These are phyloP conservation scores for Sphaerophoria taeniata DNA, from an alignment of 2,888 invertebrate species.

Conservation along the genomic window DNA sequence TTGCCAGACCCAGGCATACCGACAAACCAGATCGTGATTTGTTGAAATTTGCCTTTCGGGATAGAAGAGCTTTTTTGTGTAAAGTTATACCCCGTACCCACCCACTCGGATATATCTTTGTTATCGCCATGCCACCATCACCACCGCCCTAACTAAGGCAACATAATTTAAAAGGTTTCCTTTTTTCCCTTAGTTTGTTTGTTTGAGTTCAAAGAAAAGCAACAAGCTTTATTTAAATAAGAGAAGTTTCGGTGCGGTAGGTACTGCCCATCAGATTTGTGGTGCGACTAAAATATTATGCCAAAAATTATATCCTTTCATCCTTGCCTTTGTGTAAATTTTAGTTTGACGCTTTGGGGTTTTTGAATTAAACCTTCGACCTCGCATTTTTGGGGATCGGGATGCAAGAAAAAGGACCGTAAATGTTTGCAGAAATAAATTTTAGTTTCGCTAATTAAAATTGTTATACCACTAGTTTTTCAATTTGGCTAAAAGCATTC, in stretches of 20 bases:
- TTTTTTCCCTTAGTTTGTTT: conserved; percentile 11
- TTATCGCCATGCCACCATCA: background rate
- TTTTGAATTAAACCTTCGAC: conserved; percentile 2
- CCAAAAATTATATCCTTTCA: conserved; percentile 15
- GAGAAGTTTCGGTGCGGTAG: background rate
- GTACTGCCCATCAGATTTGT: conserved; percentile 29
- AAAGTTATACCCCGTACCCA: no score
- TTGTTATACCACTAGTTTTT: conserved; percentile 49
- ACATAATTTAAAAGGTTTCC: conserved; percentile 53
- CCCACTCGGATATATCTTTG: background rate
- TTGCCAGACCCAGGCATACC: background rate
- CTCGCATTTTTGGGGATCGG: background rate
- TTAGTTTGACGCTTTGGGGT: conserved; percentile 27
- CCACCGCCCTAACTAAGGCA: background rate
- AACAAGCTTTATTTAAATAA: no score
- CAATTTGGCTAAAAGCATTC: conserved; percentile 40
- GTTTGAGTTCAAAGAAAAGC: conserved; percentile 39
- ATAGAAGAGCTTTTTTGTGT: background rate
- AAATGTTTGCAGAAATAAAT: conserved; percentile 48
- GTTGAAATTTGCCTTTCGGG: conserved; percentile 47
- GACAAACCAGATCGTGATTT: conserved; percentile 63
- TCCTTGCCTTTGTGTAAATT: background rate
- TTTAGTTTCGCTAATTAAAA: conserved; percentile 36
- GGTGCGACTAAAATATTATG: conserved; percentile 31
- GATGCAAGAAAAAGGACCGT: background rate